Percentiles rank a stretch among this genome's conserved stretches.
phyloP scores from a whole-genome alignment of 2,888 invertebrate species.

The Tenthredo mesomela region DNA sequence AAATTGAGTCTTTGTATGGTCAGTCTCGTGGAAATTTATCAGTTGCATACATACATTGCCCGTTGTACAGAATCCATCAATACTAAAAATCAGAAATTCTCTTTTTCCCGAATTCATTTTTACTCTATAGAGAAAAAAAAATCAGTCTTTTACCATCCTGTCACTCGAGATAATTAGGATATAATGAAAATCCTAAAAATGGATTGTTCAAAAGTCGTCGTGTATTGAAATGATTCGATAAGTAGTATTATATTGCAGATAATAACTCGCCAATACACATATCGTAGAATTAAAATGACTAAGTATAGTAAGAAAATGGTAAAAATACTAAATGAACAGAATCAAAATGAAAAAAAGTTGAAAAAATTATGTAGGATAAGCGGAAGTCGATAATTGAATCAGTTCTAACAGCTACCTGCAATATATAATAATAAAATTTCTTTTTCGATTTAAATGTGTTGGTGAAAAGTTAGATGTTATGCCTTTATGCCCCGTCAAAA shows the following conservation, averaged over 20 bases:
- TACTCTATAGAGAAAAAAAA: not conserved
- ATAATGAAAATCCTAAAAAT: not conserved
- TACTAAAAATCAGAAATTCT: slow-evolving; percentile 53
- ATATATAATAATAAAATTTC: slow-evolving; percentile 28
- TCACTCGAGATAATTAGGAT: not conserved
- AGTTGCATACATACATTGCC: not conserved
- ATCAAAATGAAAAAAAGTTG: slow-evolving; percentile 15
- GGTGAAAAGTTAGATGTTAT: slow-evolving; percentile 30
- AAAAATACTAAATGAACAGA: not conserved
- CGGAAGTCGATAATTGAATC: not conserved
- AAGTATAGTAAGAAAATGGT: not conserved
- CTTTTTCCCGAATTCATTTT: slow-evolving; percentile 40
- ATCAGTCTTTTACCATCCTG: not conserved
- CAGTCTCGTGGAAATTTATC: slow-evolving; percentile 33
- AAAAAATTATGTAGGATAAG: slow-evolving; percentile 1
- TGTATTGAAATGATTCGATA: not conserved
- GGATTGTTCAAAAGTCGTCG: not conserved
- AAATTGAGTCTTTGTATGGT: slow-evolving; percentile 30
- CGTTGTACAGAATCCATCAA: not conserved
- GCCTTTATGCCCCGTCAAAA: slow-evolving; percentile 26
- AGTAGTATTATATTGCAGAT: not conserved
- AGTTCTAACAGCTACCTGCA: not conserved
- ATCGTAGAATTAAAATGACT: not conserved
- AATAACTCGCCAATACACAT: not conserved
- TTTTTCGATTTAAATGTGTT: slow-evolving; percentile 7